Evolutionary conservation across 2,113 vertebrate genomes (phyloP), one percentile per base, ranked within the genome.

Genomic region (Sylvicapra grimmia): DNA sequence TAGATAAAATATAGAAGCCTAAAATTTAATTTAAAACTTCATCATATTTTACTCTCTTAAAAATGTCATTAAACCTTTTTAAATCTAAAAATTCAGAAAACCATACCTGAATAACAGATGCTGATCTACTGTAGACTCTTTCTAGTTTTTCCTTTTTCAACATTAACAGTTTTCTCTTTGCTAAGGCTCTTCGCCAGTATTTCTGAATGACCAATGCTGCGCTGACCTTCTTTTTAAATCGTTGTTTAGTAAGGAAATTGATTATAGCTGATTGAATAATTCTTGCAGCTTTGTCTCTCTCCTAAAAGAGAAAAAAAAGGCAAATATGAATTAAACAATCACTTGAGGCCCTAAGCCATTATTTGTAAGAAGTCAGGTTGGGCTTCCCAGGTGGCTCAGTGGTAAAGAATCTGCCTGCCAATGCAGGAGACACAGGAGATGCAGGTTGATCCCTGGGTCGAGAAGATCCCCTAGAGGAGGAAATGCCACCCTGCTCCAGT

Each of bases 61-160:
- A 89, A 54, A 59, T 36, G 1, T 2, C 8, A 86, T 77, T 61
- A 79, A 77, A 65, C 27, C 6, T 40, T 3, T 84, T 51, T 36
- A 80, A 72, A 68, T 49, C 90, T 2, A 56, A 59, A 47, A 49
- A 51, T 68, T 63, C 6, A 90, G 13, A 36, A 90, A 87, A 75
- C 5, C 93, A 1, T 89, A 99, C 99, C 99, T 99, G 99, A 97
- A 99, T 99, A 87, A 99, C 14, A 1, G 92, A 97, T 49, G 99
- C 99, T 56, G 99, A 99, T 90, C 97, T 82, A 75, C 95, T 97
- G 92, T 97, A 98, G 83, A 97, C 59, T 97, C 98, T 98, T 40
- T 98, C 98, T 65, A 98, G 61, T 23, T 97, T 98, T 87, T 98
- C 94, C 83, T 97, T 98, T 98, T 98, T 99, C 68, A 98, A 90